Evolutionary conservation across 2,113 vertebrate genomes (phyloP).

Genomic region (Mesitornis unicolor): DNA sequence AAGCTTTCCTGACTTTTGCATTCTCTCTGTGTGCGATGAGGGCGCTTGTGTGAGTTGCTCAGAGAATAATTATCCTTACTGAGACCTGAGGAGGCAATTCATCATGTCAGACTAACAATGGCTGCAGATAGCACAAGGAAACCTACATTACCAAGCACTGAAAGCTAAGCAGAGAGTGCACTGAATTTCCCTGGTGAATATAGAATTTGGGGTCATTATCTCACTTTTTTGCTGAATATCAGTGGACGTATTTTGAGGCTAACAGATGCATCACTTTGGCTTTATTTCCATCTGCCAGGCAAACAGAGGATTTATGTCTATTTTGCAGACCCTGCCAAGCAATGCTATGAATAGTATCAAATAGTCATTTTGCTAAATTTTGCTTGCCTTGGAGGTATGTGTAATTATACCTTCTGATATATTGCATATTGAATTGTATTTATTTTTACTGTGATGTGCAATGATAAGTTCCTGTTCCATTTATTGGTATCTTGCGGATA

Average conservation of each 20-base stretch:
- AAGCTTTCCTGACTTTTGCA: not conserved
- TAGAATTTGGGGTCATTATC: conserved; percentile 35
- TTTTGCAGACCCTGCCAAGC: conserved; percentile 18
- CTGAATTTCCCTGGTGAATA: conserved; percentile 40
- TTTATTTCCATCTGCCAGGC: conserved; percentile 43
- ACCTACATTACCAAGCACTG: not conserved
- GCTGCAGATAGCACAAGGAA: conserved; percentile 41
- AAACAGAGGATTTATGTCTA: conserved; percentile 39
- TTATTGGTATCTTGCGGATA: conserved; percentile 3
- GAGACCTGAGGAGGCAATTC: conserved; percentile 56
- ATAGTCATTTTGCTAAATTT: not conserved
- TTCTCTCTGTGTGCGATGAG: not conserved
- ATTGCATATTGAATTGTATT: conserved; percentile 34
- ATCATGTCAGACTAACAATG: conserved; percentile 58
- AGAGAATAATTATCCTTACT: conserved; percentile 56
- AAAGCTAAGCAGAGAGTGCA: conserved; percentile 20
- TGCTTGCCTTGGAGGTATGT: not conserved
- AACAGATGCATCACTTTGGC: conserved; percentile 13
- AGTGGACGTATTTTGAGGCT: not conserved
- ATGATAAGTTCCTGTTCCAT: not conserved
- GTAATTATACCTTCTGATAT: conserved; percentile 27
- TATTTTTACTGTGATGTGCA: conserved; percentile 8
- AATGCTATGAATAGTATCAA: conserved; percentile 5
- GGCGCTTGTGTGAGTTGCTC: not conserved
- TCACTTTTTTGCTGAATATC: conserved; percentile 42